phyloP scores from a whole-genome alignment of 2,888 invertebrate genomes.

The Trachelus troglodyta region DNA sequence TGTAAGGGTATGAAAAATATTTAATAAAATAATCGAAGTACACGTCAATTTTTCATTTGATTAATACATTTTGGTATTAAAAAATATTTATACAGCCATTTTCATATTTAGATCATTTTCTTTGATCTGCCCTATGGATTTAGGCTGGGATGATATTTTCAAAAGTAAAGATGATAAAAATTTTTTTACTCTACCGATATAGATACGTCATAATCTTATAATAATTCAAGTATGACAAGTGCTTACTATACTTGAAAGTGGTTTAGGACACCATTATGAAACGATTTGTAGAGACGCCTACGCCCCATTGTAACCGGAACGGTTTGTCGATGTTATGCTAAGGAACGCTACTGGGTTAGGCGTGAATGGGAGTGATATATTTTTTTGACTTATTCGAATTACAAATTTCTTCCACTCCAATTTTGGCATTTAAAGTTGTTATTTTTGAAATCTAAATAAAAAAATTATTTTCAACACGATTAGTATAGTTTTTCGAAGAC shows the following conservation, averaged over 20 bases:
- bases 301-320: neutral
- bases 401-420: neutral
- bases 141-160: neutral
- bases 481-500: neutral
- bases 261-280: neutral
- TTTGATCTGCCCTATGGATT: rapidly evolving
- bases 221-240: neutral
- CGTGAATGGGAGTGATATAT: neutral
- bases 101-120: neutral
- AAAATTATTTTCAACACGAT: neutral
- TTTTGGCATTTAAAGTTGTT: neutral
- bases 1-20: neutral
- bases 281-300: neutral
- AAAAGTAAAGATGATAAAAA: neutral
- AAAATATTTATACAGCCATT: neutral
- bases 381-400: neutral
- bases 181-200: neutral
- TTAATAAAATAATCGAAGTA: neutral
- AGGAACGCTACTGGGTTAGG: neutral
- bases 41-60: neutral
- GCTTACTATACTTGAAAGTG: neutral
- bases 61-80: neutral
- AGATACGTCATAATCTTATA: neutral
- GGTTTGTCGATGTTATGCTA: neutral
- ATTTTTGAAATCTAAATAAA: neutral